phyloP scores from a whole-genome alignment of 2,113 vertebrate genomes.

The Charadrius vociferus region DNA sequence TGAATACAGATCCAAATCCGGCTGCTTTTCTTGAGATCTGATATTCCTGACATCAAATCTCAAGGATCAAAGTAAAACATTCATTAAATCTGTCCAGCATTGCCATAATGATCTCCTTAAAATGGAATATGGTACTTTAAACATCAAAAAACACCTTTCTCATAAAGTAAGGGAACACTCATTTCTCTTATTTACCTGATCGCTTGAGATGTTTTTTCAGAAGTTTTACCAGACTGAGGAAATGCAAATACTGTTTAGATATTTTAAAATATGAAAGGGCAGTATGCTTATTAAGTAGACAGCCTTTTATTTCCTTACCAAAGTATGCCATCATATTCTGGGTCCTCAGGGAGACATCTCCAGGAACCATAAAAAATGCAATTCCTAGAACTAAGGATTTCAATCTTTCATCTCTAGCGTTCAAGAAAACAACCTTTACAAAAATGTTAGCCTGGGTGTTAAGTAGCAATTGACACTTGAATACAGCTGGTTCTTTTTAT shows the following conservation, averaged over 20 bases:
- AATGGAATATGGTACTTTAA: constrained; percentile 34
- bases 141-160: constrained; percentile 26
- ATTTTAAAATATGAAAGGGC: constrained; percentile 34
- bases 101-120: constrained; percentile 37
- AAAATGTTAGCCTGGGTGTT: constrained; percentile 3
- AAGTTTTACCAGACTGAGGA: neutral
- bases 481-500: neutral
- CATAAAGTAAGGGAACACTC: neutral
- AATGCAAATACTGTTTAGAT: constrained; percentile 38
- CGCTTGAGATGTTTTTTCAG: neutral
- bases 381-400: constrained; percentile 36
- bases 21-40: neutral
- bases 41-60: constrained; percentile 49
- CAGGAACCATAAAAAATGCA: constrained; percentile 44
- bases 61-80: constrained; percentile 56
- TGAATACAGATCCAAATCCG: constrained; percentile 45
- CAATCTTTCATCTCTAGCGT: constrained; percentile 14
- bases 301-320: constrained; percentile 50
- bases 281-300: constrained; percentile 16
- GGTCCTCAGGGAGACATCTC: constrained; percentile 17
- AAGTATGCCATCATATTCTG: constrained; percentile 24
- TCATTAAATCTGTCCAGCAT: constrained; percentile 46
- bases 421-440: constrained; percentile 33
- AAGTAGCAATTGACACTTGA: constrained; percentile 36
- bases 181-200: constrained; percentile 4